Evolutionary conservation across 2,888 invertebrate genomes (phyloP), one percentile per base, ranked within the genome.

Genomic region (Eupithecia inturbata): DNA sequence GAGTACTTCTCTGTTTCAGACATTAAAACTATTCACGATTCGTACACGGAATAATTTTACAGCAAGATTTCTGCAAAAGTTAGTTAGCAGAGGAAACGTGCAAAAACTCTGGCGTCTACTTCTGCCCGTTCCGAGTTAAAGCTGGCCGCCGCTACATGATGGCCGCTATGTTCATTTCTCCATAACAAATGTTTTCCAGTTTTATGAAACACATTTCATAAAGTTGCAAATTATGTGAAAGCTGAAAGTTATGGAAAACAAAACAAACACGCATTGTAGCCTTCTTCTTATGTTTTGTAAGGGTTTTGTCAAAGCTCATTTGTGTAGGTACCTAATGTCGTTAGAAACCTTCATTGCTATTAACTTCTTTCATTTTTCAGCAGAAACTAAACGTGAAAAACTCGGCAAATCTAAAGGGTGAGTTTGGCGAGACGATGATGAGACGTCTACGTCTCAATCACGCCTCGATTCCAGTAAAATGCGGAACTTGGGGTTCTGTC

Each of bases 11-110:
- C 53, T 68, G 64, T 64, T 72, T 68, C 72, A 70, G 75, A 73
- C 73, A 73, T 57, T 75, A n/a, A 57, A 75, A 72, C 75, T 72
- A 72, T 67, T 64, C 70, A 22, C 49, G 49, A 33, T 72, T 70
- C 70, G 72, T 70, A 74, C 73, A 53, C 68, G 62, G 72, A 79
- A 78, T 80, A 66, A 79, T 78, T 75, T 70, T 72, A 74, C 75
- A 69, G 71, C 78, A 68, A 80, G 78, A 80, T 79, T 80, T 79
- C 77, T 78, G 79, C 70, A 33, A 70, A 78, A 80, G 75, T 80
- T 78, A 78, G 73, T 80, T 76, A 76, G 73, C 71, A 76, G 76
- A 71, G 73, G 76, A 78, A 76, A 76, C 75, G 78, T 72, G 79
- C 75, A 78, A 80, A 79, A 81, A 81, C 72, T 77, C 75, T n/a